Evolutionary conservation across 2,113 vertebrate genomes (phyloP).

Genomic region (Aphelocoma coerulescens): DNA sequence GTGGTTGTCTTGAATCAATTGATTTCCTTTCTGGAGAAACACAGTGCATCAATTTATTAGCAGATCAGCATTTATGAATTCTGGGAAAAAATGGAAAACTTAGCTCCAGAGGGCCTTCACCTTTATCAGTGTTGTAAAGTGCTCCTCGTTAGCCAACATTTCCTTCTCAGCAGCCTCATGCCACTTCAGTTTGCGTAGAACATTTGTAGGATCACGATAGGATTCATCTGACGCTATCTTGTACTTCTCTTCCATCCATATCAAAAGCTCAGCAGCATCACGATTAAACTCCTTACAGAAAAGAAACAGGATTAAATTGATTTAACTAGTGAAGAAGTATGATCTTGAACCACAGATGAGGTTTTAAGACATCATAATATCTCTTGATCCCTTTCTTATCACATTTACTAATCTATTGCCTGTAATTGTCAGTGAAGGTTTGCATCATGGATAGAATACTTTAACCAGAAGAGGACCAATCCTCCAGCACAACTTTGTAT

Average conservation of each 20-base stretch:
- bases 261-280: conserved; percentile 77
- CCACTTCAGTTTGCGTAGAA: conserved; percentile 79
- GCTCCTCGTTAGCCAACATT: conserved; percentile 78
- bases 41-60: background rate
- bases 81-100: background rate
- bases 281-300: conserved; percentile 80
- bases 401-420: background rate
- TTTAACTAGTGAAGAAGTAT: background rate
- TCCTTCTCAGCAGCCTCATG: conserved; percentile 82
- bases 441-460: background rate
- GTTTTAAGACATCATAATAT: background rate
- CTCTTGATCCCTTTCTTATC: background rate
- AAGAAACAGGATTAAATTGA: background rate
- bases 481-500: background rate
- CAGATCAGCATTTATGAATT: background rate
- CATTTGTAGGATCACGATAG: conserved; percentile 75
- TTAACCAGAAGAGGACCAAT: background rate
- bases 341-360: background rate
- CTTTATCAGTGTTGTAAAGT: conserved; percentile 75
- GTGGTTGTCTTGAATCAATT: conserved; percentile 71
- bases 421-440: background rate
- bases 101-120: conserved; percentile 50
- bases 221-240: conserved; percentile 79
- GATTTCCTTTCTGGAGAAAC: conserved; percentile 73
- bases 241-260: conserved; percentile 90